phyloP scores from a whole-genome alignment of 1,140 invertebrate species.

The Drosophila pallidifrons region DNA sequence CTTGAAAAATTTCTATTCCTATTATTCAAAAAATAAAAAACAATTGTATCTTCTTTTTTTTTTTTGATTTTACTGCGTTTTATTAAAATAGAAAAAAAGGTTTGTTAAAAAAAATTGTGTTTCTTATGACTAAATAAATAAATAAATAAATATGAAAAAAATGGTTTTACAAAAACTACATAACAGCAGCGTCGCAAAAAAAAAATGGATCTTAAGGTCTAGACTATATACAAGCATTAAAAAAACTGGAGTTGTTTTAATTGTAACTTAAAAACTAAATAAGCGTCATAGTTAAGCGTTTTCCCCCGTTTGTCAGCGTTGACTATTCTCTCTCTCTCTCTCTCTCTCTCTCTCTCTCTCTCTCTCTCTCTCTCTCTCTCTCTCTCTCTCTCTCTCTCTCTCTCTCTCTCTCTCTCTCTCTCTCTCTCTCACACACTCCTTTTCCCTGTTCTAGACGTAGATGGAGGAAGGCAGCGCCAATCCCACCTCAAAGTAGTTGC shows the following conservation, averaged over 20 bases:
- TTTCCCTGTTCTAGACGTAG: conserved; percentile 54
- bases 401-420: conserved; percentile 2
- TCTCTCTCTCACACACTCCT: no score
- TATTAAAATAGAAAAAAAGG: conserved; percentile 54
- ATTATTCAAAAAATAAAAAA: no score
- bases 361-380: background rate
- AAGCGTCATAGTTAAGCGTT: conserved; percentile 84
- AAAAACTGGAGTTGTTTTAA: conserved; percentile 13
- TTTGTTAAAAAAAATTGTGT: conserved; percentile 33
- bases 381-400: conserved; percentile 14
- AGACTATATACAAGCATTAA: conserved; percentile 36
- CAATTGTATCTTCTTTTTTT: background rate
- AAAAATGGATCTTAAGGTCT: background rate
- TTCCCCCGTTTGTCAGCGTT: conserved; percentile 84
- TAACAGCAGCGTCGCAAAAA: conserved; percentile 70
- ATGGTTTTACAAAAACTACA: conserved; percentile 73
- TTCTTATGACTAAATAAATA: conserved; percentile 64
- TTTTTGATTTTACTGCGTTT: conserved; percentile 60
- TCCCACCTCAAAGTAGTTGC: conserved; percentile 81
- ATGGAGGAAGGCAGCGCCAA: conserved; percentile 79
- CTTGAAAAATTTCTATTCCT: no score
- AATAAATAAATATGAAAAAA: conserved; percentile 66
- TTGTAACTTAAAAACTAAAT: conserved; percentile 72
- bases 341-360: conserved; percentile 1
- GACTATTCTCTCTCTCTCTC: conserved; percentile 22